A percentile compares a stretch with the other conserved stretches of the same genome.
These are phyloP conservation scores for Scaptomyza parva DNA, from an alignment of 2,888 invertebrate genomes.

Conservation along the genomic window DNA sequence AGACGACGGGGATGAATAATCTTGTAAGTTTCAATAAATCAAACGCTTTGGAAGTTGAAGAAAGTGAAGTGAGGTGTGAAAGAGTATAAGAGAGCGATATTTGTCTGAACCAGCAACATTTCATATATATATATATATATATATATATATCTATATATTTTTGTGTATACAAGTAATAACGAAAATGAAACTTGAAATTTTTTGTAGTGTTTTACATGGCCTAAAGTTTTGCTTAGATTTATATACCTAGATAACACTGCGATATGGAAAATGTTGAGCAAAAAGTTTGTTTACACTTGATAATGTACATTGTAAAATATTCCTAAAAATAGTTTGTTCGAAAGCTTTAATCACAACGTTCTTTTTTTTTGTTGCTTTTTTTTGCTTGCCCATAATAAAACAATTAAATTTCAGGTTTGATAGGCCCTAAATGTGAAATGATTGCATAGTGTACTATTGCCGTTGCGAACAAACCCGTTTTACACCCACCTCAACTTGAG, in stretches of 20 bases:
- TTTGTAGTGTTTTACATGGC: not conserved
- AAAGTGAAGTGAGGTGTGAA: not conserved
- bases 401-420: not conserved
- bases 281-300: not conserved
- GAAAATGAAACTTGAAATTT: not conserved
- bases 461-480: conserved; percentile 6
- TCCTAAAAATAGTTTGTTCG: not conserved
- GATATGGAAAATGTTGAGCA: not conserved
- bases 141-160: too few species aligned
- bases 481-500: not conserved
- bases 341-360: not conserved
- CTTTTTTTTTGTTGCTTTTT: not conserved
- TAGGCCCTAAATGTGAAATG: not conserved
- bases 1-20: not conserved
- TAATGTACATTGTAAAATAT: not conserved
- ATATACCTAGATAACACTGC: not conserved
- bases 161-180: too few species aligned
- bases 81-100: not conserved
- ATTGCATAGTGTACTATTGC: not conserved
- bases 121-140: too few species aligned
- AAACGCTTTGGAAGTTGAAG: conserved; percentile 2
- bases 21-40: conserved; percentile 23
- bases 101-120: not conserved
- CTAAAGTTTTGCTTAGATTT: too few species aligned
- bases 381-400: not conserved